phyloP scores from a whole-genome alignment of 2,113 vertebrate species.

The Actenoides lindsayi region DNA sequence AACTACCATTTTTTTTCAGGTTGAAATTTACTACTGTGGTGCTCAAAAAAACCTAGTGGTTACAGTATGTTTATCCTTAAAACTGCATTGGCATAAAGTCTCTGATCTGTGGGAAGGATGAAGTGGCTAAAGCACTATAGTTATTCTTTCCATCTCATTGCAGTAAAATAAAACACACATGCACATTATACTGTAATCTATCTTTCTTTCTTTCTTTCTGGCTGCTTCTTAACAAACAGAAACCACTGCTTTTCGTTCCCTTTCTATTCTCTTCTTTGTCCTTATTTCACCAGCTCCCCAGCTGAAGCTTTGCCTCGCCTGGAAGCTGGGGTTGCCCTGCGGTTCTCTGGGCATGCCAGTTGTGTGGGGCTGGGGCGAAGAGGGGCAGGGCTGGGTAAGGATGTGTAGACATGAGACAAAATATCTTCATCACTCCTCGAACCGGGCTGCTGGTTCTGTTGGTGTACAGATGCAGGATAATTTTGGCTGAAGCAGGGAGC shows the following conservation, averaged over 20 bases:
- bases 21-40: background rate
- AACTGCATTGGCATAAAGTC: background rate
- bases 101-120: background rate
- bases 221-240: constrained; percentile 16
- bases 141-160: constrained; percentile 42
- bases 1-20: background rate
- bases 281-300: background rate
- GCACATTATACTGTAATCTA: background rate
- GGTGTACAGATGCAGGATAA: background rate
- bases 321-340: background rate
- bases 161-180: background rate
- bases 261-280: background rate
- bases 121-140: constrained; percentile 7
- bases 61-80: constrained; percentile 18
- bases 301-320: background rate
- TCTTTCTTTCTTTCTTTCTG: constrained; percentile 39
- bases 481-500: background rate
- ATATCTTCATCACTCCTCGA: background rate
- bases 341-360: fast-evolving
- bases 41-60: constrained; percentile 14
- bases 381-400: background rate
- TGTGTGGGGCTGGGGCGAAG: background rate
- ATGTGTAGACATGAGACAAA: background rate
- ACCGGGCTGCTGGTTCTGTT: background rate
- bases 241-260: background rate